These are phyloP conservation scores for Lasius platythorax DNA, from an alignment of 2,888 invertebrate species.

Conservation along the genomic window DNA sequence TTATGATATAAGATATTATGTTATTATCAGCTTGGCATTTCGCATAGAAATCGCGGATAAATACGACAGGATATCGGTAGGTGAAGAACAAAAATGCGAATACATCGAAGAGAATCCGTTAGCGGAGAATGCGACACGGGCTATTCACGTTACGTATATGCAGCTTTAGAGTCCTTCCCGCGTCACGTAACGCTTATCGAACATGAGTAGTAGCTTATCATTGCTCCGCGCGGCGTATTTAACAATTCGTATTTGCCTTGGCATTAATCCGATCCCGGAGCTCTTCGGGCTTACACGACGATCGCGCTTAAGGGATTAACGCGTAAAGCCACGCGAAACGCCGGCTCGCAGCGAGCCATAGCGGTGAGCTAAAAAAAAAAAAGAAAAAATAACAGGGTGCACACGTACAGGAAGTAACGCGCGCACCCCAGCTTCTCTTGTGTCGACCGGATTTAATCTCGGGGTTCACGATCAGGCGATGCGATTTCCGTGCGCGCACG, in stretches of 20 bases:
- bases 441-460: slow-evolving; percentile 64
- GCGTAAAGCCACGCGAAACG: slow-evolving; percentile 72
- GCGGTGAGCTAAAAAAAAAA: slow-evolving; percentile 45
- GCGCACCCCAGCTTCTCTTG: slow-evolving; percentile 53
- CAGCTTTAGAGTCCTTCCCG: slow-evolving; percentile 57
- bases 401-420: slow-evolving; percentile 48
- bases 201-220: slow-evolving; percentile 78
- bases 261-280: slow-evolving; percentile 76
- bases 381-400: slow-evolving; percentile 34
- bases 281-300: slow-evolving; percentile 71
- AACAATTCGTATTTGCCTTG: slow-evolving; percentile 80
- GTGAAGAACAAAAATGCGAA: background rate
- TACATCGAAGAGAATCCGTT: background rate
- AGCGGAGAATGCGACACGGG: slow-evolving; percentile 22
- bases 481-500: background rate
- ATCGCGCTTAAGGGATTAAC: slow-evolving; percentile 75
- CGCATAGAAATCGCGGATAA: background rate
- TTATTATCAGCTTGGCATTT: background rate
- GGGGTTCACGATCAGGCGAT: slow-evolving; percentile 48
- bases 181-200: slow-evolving; percentile 75
- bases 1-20: background rate
- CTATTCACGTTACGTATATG: slow-evolving; percentile 64
- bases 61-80: background rate
- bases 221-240: slow-evolving; percentile 77
- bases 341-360: slow-evolving; percentile 55